Evolutionary conservation across 2,888 invertebrate species (phyloP).

Genomic region (Drosophila diplacantha): DNA sequence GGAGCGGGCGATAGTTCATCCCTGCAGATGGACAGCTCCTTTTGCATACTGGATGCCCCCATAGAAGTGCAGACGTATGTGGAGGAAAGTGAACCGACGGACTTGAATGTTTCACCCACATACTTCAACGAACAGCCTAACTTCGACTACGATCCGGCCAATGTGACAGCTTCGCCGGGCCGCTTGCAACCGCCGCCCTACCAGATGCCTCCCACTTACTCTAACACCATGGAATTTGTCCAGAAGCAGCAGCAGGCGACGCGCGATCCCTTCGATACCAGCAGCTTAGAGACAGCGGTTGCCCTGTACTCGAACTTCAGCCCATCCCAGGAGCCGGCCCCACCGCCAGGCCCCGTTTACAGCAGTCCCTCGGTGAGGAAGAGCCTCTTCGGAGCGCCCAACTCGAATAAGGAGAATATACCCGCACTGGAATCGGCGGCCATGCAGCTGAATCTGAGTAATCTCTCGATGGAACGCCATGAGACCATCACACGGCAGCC

Average conservation of each 20-base stretch:
- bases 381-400: slow-evolving; percentile 58
- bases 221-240: slow-evolving; percentile 78
- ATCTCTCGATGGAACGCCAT: slow-evolving; percentile 67
- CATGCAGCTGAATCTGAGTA: slow-evolving; percentile 70
- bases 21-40: slow-evolving; percentile 72
- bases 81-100: slow-evolving; percentile 28
- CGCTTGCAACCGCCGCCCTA: slow-evolving; percentile 79
- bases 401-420: slow-evolving; percentile 73
- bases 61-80: slow-evolving; percentile 82
- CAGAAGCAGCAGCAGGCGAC: slow-evolving; percentile 48
- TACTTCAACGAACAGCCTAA: slow-evolving; percentile 57
- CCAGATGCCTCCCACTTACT: slow-evolving; percentile 80
- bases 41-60: slow-evolving; percentile 85
- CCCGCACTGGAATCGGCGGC: slow-evolving; percentile 64
- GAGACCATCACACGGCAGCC: slow-evolving; percentile 16
- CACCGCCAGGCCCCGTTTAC: slow-evolving; percentile 28
- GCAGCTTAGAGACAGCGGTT: slow-evolving; percentile 40
- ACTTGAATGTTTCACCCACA: slow-evolving; percentile 49
- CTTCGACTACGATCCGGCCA: slow-evolving; percentile 54
- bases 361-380: slow-evolving; percentile 68
- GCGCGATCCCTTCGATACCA: slow-evolving; percentile 84
- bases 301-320: slow-evolving; percentile 67
- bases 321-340: slow-evolving; percentile 35
- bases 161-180: slow-evolving; percentile 47
- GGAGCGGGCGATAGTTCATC: slow-evolving; percentile 62